Evolutionary conservation across 2,113 vertebrate genomes (phyloP).

Genomic region (Ictidomys tridecemlineatus): DNA sequence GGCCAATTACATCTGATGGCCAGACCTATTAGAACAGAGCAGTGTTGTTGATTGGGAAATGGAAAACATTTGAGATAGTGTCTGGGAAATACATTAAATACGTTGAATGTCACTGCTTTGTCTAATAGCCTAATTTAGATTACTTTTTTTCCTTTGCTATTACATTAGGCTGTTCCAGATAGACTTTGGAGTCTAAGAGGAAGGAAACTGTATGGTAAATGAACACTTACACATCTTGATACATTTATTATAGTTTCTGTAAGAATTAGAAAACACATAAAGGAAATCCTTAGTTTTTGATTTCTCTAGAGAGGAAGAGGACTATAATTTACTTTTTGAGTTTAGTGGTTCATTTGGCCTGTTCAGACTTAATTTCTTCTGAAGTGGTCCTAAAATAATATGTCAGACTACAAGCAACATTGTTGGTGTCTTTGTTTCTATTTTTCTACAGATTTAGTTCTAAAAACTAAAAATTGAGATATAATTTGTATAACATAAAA

Average conservation of each 20-base stretch:
- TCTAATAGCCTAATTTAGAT: conserved; percentile 76
- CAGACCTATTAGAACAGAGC: conserved; percentile 76
- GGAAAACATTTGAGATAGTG: conserved; percentile 75
- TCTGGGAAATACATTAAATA: conserved; percentile 78
- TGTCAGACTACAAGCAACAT: neutral
- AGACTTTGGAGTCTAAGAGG: conserved; percentile 55
- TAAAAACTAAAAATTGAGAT: conserved; percentile 7
- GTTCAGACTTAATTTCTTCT: conserved; percentile 43
- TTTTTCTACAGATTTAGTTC: neutral
- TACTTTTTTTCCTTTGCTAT: conserved; percentile 57
- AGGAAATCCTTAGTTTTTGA: conserved; percentile 50
- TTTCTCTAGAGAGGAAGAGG: conserved; percentile 38
- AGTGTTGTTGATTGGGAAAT: conserved; percentile 75
- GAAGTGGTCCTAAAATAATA: neutral
- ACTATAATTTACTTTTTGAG: neutral
- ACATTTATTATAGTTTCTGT: conserved; percentile 43
- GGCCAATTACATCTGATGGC: conserved; percentile 75
- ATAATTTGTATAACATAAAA: neutral
- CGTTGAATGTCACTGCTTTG: conserved; percentile 66
- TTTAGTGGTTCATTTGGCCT: conserved; percentile 43
- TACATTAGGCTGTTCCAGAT: conserved; percentile 65
- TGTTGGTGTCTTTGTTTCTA: conserved; percentile 41
- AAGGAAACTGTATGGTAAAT: conserved; percentile 59
- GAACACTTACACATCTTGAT: conserved; percentile 47
- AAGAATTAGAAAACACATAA: conserved; percentile 57